These are phyloP conservation scores for Vanessa atalanta DNA, from an alignment of 1,140 invertebrate genomes.

Conservation along the genomic window DNA sequence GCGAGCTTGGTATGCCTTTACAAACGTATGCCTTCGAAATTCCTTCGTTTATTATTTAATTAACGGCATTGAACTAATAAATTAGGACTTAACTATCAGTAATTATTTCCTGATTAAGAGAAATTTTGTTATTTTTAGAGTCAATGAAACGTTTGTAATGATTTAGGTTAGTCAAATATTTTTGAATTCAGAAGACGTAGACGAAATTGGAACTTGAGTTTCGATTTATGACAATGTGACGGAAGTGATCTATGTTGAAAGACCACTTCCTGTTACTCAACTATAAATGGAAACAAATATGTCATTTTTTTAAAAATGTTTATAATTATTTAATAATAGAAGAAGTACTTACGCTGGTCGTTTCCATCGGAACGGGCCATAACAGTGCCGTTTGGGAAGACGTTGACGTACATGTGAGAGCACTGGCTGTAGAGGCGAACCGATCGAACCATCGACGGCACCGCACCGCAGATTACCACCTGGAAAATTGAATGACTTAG, in stretches of 20 bases:
- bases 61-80: constrained; percentile 17
- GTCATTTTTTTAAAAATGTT: neutral
- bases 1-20: constrained; percentile 47
- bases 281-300: neutral
- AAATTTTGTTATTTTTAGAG: no score
- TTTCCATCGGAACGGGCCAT: constrained; percentile 76
- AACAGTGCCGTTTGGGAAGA: constrained; percentile 80
- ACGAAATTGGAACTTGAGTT: no score
- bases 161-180: no score
- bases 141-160: no score
- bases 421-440: constrained; percentile 83
- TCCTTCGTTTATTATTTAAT: constrained; percentile 28
- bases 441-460: constrained; percentile 85
- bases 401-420: constrained; percentile 75
- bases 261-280: neutral
- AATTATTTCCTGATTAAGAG: neutral
- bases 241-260: no score
- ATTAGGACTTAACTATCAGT: constrained; percentile 1
- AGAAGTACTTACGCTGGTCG: constrained; percentile 77
- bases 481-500: constrained; percentile 49
- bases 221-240: no score
- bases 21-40: constrained; percentile 41
- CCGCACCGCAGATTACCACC: constrained; percentile 87
- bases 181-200: no score
- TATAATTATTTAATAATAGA: neutral